A percentile compares a stretch with the other conserved stretches of the same genome.
Conservation (phyloP, 1,140 invertebrate species). For the Zeugodacus cucurbitae region DNA sequence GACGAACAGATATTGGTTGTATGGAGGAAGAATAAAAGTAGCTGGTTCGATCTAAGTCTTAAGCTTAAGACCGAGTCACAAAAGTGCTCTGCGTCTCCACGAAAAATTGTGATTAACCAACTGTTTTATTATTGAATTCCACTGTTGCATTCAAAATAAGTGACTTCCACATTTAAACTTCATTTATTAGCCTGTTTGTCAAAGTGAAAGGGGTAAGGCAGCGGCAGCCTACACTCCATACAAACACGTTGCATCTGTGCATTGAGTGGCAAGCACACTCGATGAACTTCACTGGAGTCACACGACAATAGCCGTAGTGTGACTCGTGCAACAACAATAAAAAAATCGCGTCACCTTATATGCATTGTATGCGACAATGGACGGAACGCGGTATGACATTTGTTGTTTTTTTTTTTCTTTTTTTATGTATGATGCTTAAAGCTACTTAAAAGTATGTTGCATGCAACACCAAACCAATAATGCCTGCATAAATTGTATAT, state of each 20-base stretch:
- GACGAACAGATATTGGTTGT: too few species aligned
- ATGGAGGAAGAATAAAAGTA: too few species aligned
- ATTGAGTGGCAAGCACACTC: background rate
- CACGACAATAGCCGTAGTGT: background rate
- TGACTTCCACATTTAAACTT: background rate
- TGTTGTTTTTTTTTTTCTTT: background rate
- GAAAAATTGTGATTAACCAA: too few species aligned
- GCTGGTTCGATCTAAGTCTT: too few species aligned
- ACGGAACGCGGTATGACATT: slow-evolving; percentile 15
- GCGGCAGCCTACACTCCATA: background rate
- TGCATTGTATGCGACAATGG: slow-evolving; percentile 1
- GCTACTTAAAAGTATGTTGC: slow-evolving; percentile 35
- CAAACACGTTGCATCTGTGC: background rate
- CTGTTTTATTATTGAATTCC: background rate
- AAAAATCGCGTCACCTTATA: background rate
- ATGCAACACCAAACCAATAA: slow-evolving; percentile 37
- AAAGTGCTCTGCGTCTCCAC: too few species aligned
- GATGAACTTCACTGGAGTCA: background rate
- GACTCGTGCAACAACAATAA: slow-evolving; percentile 3
- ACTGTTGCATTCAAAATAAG: background rate
- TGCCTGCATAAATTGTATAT: background rate
- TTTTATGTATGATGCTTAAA: background rate
- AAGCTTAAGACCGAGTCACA: too few species aligned
- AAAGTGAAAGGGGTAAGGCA: background rate
- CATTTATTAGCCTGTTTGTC: background rate